Conservation (phyloP, 2,888 invertebrate species). For the Plusia festucae region DNA sequence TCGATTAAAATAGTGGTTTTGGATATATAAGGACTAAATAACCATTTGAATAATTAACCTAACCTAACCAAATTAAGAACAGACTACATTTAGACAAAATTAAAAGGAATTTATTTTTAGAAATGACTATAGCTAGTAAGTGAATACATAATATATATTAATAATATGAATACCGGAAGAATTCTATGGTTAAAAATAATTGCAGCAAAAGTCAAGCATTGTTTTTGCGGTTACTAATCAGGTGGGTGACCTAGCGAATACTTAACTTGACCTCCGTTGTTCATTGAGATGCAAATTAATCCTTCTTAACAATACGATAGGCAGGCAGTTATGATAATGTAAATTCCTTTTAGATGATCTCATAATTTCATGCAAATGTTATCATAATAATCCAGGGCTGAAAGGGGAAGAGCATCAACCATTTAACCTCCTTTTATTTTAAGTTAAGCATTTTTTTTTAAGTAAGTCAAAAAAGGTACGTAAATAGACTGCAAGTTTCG, state of each 20-base stretch:
- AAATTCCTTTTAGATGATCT: constrained; percentile 53
- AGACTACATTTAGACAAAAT: too few species aligned
- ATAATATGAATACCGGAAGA: too few species aligned
- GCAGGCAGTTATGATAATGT: constrained; percentile 49
- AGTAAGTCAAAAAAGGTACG: background rate
- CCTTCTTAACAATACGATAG: constrained; percentile 50
- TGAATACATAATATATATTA: too few species aligned
- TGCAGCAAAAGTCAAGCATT: background rate
- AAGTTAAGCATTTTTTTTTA: background rate
- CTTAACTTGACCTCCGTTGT: constrained; percentile 42
- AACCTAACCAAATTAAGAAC: too few species aligned
- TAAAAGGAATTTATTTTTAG: too few species aligned
- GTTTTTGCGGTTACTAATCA: constrained; percentile 15
- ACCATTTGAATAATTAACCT: too few species aligned
- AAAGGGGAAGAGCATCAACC: background rate
- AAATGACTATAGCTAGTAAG: too few species aligned
- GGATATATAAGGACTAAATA: too few species aligned
- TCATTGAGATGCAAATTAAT: constrained; percentile 57
- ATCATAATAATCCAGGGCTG: constrained; percentile 19
- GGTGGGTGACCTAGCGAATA: constrained; percentile 48
- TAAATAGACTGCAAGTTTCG: background rate
- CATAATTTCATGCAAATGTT: constrained; percentile 48
- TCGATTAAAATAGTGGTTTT: too few species aligned
- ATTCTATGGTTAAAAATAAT: background rate
- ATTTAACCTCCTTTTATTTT: constrained; percentile 2